These are phyloP conservation scores for Poeciliopsis retropinna DNA, from an alignment of 2,113 vertebrate genomes.

Conservation along the genomic window DNA sequence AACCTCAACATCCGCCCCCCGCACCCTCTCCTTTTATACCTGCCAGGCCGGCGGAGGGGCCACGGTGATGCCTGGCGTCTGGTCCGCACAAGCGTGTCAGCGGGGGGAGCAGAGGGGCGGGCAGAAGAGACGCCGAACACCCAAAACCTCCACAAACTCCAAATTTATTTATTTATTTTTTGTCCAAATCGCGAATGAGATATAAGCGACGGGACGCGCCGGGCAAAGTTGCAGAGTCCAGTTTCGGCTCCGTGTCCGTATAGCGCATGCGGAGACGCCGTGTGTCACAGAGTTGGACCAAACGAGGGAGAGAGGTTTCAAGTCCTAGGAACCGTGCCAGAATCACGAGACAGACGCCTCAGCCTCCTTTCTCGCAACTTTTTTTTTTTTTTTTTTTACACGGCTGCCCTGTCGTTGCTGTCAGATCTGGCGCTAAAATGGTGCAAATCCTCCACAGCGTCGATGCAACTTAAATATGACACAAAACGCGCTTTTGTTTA, in stretches of 20 bases:
- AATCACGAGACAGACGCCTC: constrained; percentile 41
- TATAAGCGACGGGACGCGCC: neutral
- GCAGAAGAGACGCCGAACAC: neutral
- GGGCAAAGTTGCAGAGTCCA: constrained; percentile 11
- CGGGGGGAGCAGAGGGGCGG: no score
- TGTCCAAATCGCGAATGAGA: neutral
- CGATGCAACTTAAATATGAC: constrained; percentile 26
- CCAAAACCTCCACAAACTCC: constrained; percentile 28
- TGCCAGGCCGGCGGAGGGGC: constrained; percentile 63
- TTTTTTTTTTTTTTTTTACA: neutral
- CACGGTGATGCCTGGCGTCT: constrained; percentile 42
- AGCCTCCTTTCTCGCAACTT: constrained; percentile 52
- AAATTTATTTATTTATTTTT: neutral
- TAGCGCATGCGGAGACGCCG: constrained; percentile 18
- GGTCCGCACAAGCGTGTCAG: neutral
- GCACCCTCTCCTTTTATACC: constrained; percentile 12
- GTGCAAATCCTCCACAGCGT: constrained; percentile 18
- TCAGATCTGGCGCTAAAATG: constrained; percentile 22
- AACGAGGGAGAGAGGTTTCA: no score
- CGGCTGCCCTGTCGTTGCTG: neutral
- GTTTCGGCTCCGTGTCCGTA: constrained; percentile 42
- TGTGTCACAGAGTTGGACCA: neutral
- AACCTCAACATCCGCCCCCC: no score
- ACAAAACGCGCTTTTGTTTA: neutral
- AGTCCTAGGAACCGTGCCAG: no score